phyloP scores from a whole-genome alignment of 2,113 vertebrate species.

The Pampusana beccarii region DNA sequence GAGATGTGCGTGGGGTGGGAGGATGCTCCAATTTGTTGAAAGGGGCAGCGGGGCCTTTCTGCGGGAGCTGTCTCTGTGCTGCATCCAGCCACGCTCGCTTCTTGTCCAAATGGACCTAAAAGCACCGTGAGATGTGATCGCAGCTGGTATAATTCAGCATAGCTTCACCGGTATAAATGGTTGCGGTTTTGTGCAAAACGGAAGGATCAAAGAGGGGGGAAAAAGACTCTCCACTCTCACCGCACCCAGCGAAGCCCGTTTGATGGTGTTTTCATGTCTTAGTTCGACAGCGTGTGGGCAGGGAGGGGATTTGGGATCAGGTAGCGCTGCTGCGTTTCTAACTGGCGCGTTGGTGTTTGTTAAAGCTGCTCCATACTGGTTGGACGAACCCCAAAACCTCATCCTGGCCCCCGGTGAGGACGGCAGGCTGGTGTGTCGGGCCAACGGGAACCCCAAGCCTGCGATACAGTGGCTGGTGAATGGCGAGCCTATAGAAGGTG shows the following conservation, averaged over 20 bases:
- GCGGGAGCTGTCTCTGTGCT: accelerated
- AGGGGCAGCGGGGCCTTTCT: not conserved
- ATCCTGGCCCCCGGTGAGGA: conserved; percentile 91
- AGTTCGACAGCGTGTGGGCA: not conserved
- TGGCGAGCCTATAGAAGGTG: conserved; percentile 87
- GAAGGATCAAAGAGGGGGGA: not conserved
- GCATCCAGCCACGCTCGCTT: accelerated
- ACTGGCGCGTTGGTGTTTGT: not conserved
- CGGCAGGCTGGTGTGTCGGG: conserved; percentile 90
- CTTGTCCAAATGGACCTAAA: not conserved
- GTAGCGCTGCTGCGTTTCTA: not conserved
- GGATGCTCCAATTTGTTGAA: not conserved
- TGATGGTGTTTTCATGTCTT: accelerated
- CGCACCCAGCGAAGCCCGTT: accelerated
- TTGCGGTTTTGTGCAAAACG: not conserved
- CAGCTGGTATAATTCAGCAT: not conserved
- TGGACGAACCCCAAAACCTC: conserved; percentile 90
- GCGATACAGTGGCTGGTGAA: conserved; percentile 92
- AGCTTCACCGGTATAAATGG: accelerated
- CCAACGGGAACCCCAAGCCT: conserved; percentile 95
- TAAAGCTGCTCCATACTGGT: conserved; percentile 95
- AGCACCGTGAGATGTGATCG: accelerated
- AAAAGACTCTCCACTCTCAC: accelerated
- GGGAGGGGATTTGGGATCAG: not conserved
- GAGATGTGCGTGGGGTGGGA: accelerated